Evolutionary conservation across 2,888 invertebrate genomes (phyloP).

Genomic region (Microdon myrmicae): DNA sequence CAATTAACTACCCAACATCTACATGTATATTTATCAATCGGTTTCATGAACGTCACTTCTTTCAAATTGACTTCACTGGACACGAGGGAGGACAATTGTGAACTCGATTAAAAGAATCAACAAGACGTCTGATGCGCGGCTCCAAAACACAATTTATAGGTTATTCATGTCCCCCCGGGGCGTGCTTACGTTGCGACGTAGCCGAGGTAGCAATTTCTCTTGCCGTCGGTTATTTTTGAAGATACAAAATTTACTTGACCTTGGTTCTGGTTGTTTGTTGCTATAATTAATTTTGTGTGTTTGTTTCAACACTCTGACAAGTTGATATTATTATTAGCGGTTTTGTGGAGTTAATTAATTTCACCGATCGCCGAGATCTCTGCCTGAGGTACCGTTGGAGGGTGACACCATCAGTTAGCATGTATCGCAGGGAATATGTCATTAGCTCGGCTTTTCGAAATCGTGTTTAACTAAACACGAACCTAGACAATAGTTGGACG

Average conservation of each 20-base stretch:
- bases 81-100: slow-evolving; percentile 1
- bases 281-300: slow-evolving; percentile 27
- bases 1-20: no score
- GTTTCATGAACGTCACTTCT: no score
- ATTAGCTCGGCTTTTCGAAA: no score
- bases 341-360: slow-evolving; percentile 33
- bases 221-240: slow-evolving; percentile 26
- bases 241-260: slow-evolving; percentile 50
- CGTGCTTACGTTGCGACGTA: neutral
- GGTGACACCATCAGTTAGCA: no score
- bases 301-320: slow-evolving; percentile 23
- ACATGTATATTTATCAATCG: no score
- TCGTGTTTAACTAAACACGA: no score
- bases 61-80: no score
- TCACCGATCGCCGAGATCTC: no score
- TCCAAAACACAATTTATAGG: slow-evolving; percentile 38
- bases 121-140: slow-evolving; percentile 26
- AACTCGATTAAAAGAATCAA: slow-evolving; percentile 16
- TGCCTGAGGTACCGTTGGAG: no score
- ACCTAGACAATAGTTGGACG: no score
- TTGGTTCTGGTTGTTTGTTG: slow-evolving; percentile 43
- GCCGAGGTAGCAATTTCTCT: slow-evolving; percentile 2
- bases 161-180: slow-evolving; percentile 12
- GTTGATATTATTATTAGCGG: slow-evolving; percentile 36
- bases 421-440: no score